Percentiles rank a stretch among this genome's conserved stretches.
Conservation (phyloP, 2,888 invertebrate genomes). For the Aphodius granarius region DNA sequence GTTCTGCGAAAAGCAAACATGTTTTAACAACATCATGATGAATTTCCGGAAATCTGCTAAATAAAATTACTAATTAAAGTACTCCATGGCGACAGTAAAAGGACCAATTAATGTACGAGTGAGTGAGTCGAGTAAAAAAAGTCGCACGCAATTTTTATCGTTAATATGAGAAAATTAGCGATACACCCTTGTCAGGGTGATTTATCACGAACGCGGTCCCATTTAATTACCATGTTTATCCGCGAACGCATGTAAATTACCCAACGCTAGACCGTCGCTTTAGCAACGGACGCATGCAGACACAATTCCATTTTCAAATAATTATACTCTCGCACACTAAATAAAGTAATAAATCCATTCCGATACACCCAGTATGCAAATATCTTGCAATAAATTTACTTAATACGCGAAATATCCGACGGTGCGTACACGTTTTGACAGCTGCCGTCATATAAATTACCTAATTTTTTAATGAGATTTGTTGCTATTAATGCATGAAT, state of each 20-base stretch:
- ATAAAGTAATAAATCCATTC: background rate
- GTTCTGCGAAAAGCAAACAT: background rate
- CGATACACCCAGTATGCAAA: background rate
- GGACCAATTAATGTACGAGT: background rate
- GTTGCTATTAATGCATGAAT: background rate
- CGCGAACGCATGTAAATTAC: background rate
- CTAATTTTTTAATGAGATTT: background rate
- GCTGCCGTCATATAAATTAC: background rate
- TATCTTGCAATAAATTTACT: background rate
- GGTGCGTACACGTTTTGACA: background rate
- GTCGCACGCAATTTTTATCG: background rate
- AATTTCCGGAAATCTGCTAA: background rate
- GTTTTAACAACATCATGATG: background rate
- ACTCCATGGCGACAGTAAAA: background rate
- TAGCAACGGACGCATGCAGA: background rate
- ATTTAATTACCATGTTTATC: background rate
- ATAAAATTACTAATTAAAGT: background rate
- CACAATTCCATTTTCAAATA: background rate
- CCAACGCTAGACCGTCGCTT: background rate
- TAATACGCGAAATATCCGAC: background rate
- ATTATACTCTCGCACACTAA: background rate
- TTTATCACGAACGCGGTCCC: background rate
- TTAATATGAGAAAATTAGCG: background rate
- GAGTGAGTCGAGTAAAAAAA: background rate
- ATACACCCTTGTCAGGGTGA: background rate